These are phyloP conservation scores for Nyctibius bracteatus DNA, from an alignment of 2,113 vertebrate genomes.

Conservation along the genomic window DNA sequence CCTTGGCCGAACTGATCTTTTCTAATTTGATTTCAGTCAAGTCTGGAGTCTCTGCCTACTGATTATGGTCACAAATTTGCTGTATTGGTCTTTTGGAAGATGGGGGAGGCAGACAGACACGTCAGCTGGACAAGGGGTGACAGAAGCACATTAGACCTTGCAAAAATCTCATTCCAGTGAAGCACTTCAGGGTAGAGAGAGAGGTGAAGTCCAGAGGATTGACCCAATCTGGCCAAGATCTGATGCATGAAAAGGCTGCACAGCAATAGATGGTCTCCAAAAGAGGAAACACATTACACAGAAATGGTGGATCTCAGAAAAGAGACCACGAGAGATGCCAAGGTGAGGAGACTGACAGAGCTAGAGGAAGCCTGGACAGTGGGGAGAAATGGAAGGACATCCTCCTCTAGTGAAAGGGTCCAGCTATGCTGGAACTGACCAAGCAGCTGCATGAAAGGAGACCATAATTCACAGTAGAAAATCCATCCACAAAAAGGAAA, in stretches of 20 bases:
- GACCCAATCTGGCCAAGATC: neutral
- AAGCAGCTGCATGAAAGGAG: neutral
- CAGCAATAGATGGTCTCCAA: neutral
- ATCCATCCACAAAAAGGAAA: neutral
- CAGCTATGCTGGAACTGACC: neutral
- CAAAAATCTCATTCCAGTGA: neutral
- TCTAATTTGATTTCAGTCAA: neutral
- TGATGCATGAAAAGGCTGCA: neutral
- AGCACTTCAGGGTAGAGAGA: neutral
- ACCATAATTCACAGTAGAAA: neutral
- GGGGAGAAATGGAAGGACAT: neutral
- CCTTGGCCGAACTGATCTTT: neutral
- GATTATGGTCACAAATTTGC: neutral
- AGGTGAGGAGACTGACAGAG: neutral
- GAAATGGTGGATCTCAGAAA: neutral
- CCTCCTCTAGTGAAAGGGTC: neutral
- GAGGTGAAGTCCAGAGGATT: neutral
- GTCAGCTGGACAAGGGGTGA: neutral
- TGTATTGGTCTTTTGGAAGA: neutral
- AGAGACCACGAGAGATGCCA: neutral
- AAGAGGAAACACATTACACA: neutral
- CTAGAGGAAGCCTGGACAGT: neutral
- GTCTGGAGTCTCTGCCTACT: neutral
- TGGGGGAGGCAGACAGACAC: neutral
- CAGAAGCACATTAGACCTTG: neutral